phyloP scores from a whole-genome alignment of 2,888 invertebrate species.

The Pseudanteris insignis region DNA sequence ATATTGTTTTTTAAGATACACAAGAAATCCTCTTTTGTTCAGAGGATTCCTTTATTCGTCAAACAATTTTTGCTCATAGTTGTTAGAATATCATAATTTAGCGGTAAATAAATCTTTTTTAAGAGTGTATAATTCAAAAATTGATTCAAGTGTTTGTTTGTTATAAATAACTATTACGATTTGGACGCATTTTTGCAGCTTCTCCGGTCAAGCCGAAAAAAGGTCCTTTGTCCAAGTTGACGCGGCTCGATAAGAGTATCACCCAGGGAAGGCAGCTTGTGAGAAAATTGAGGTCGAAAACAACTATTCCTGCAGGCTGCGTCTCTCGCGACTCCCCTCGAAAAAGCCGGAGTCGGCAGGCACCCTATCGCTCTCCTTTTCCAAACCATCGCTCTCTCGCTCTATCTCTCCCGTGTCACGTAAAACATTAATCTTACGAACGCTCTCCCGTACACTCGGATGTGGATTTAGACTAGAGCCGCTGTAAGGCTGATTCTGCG shows the following conservation, averaged over 20 bases:
- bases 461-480: conserved; percentile 65
- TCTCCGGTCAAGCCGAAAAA: background rate
- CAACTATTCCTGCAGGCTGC: conserved; percentile 54
- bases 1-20: too few relatives aligned
- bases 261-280: conserved; percentile 37
- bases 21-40: too few relatives aligned
- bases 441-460: conserved; percentile 65
- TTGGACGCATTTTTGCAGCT: conserved; percentile 3
- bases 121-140: too few relatives aligned
- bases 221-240: conserved; percentile 23
- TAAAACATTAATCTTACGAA: conserved; percentile 66
- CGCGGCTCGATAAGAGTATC: conserved; percentile 35
- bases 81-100: too few relatives aligned
- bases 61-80: too few relatives aligned
- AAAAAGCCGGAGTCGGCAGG: conserved; percentile 50
- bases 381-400: too few relatives aligned
- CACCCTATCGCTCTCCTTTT: conserved; percentile 47
- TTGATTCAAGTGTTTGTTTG: too few relatives aligned
- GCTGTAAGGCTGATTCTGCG: conserved; percentile 53
- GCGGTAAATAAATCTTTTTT: too few relatives aligned
- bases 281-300: conserved; percentile 54
- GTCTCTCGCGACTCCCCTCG: conserved; percentile 50
- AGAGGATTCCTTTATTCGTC: too few relatives aligned
- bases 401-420: conserved; percentile 61
- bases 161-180: too few relatives aligned